Evolutionary conservation across 2,113 vertebrate species (phyloP), one percentile per base, ranked within the genome.

Genomic region (Apistogramma diplotaenia): DNA sequence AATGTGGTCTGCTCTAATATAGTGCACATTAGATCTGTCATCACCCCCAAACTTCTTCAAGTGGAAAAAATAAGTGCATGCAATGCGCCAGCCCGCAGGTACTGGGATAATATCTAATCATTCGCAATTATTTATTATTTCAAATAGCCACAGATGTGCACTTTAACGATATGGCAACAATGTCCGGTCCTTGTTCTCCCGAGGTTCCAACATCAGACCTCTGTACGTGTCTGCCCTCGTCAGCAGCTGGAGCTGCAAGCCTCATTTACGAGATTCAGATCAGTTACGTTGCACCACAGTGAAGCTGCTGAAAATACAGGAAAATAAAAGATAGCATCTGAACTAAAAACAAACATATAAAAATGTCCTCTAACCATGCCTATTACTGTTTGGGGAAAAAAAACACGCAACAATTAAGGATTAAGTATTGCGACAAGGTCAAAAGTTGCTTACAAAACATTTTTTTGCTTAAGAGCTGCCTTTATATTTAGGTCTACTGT

Each of bases 251-350:
- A 89, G 87, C 81, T 89, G 65, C 85, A 92, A 89, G 93, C 87
- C 90, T 91, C 93, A 94, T 94, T 94, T 92, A 89, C 70, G 74
- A 94, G 93, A 94, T 94, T 92, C 85, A 87, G 61, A 94, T 94
- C 93, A 91, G 91, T 89, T 92, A 78, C 87, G 61, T 81, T 91
- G 82, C 46, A 46, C 87, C 70, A 79, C 81, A 91, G 86, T 92
- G 92, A 93, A 92, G 92, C 91, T 88, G 89, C 88, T 89, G 85
- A 84, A 93, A 94, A 91, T 94, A 93, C 89, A 93, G 93, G 93
- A 94, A 94, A 92, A 89, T 91, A 88, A 91, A 91, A 92, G 91
- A 94, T 94, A 92, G 35, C 83, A 94, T 94, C 93, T 89, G 85
- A 92, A 93, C 91, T 84, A 59, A 93, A 89, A 93, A 86, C 92